Percentiles rank a stretch among this genome's conserved stretches.
phyloP scores from a whole-genome alignment of 2,113 vertebrate species.

The Gambusia holbrooki region DNA sequence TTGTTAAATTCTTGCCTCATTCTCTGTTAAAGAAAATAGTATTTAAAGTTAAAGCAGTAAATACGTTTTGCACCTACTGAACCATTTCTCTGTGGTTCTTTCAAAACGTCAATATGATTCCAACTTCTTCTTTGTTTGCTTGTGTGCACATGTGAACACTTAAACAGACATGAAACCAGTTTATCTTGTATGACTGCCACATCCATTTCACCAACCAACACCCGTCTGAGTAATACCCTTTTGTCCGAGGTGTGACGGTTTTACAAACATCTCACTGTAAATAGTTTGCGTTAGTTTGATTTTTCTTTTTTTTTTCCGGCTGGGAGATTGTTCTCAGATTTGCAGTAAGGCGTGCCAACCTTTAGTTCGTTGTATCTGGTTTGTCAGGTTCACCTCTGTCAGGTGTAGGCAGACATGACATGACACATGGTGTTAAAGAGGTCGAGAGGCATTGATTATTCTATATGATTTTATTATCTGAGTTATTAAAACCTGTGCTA shows the following conservation, averaged over 20 bases:
- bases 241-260: slow-evolving; percentile 47
- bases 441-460: slow-evolving; percentile 3
- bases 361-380: slow-evolving; percentile 22
- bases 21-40: too few relatives aligned
- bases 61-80: not conserved
- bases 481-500: not conserved
- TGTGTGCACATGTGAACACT: not conserved
- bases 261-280: slow-evolving; percentile 26
- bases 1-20: not conserved
- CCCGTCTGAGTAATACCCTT: slow-evolving; percentile 36
- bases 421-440: not conserved
- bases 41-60: too few relatives aligned
- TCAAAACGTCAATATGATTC: too few relatives aligned
- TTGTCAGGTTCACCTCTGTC: slow-evolving; percentile 31
- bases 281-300: slow-evolving; percentile 54
- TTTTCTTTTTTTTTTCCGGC: slow-evolving; percentile 33
- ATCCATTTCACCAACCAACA: slow-evolving; percentile 35
- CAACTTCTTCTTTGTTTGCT: not conserved
- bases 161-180: slow-evolving; percentile 51
- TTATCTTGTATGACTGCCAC: slow-evolving; percentile 42
- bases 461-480: not conserved
- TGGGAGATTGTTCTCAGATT: not conserved
- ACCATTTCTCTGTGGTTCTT: not conserved
- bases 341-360: slow-evolving; percentile 9
- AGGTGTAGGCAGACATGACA: not conserved